phyloP scores from a whole-genome alignment of 2,113 vertebrate species.

The Megaptera novaeangliae region DNA sequence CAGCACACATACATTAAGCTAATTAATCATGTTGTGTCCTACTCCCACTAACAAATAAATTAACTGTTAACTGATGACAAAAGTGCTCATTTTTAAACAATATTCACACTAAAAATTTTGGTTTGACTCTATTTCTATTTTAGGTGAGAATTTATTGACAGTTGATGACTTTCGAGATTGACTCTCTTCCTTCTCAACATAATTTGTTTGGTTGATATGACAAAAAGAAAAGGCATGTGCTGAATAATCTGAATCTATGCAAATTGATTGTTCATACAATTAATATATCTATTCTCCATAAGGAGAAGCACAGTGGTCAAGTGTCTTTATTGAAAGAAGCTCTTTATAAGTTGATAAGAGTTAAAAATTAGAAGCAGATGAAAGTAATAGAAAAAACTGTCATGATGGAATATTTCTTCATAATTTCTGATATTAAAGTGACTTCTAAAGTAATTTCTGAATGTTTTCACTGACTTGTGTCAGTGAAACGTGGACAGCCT shows the following conservation, averaged over 20 bases:
- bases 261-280: conserved; percentile 55
- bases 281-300: conserved; percentile 38
- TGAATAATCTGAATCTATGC: conserved; percentile 58
- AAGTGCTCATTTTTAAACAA: conserved; percentile 40
- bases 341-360: conserved; percentile 64
- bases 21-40: conserved; percentile 67
- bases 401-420: conserved; percentile 58
- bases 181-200: background rate
- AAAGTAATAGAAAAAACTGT: conserved; percentile 61
- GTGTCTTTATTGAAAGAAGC: conserved; percentile 52
- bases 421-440: conserved; percentile 65
- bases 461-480: conserved; percentile 32
- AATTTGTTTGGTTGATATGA: conserved; percentile 55
- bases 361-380: conserved; percentile 50
- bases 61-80: conserved; percentile 40
- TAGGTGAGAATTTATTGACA: conserved; percentile 9
- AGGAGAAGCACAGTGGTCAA: conserved; percentile 43
- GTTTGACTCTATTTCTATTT: conserved; percentile 22
- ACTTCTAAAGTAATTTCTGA: conserved; percentile 64
- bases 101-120: background rate
- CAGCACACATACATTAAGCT: conserved; percentile 61
- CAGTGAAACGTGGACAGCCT: conserved; percentile 64
- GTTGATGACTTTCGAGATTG: conserved; percentile 24
- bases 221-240: conserved; percentile 43
- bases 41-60: conserved; percentile 50